These are phyloP conservation scores for Addax nasomaculatus DNA, from an alignment of 2,113 vertebrate species.

Conservation along the genomic window DNA sequence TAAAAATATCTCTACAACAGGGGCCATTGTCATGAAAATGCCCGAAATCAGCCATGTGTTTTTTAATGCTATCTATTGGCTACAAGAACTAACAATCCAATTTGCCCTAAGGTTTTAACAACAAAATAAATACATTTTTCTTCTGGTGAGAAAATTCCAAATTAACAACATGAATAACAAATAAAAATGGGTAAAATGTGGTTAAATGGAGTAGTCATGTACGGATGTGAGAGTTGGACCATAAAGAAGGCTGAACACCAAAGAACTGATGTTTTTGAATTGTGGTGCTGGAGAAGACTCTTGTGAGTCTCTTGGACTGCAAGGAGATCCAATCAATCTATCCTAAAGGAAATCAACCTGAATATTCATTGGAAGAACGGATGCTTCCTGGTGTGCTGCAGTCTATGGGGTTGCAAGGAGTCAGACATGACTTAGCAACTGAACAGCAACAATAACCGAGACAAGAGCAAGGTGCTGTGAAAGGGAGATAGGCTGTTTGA, in stretches of 20 bases:
- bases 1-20: background rate
- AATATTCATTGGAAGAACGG: background rate
- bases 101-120: background rate
- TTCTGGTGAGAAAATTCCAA: background rate
- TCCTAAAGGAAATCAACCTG: background rate
- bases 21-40: background rate
- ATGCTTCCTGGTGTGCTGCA: background rate
- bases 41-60: background rate
- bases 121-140: background rate
- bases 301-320: background rate
- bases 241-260: background rate
- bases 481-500: background rate
- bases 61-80: background rate
- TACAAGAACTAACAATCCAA: background rate
- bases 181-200: background rate
- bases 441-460: background rate
- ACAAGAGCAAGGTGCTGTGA: background rate
- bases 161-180: background rate
- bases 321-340: background rate
- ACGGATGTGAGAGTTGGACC: background rate
- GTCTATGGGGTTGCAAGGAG: background rate
- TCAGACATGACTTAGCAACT: background rate
- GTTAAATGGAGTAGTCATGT: background rate
- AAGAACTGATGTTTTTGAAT: background rate
- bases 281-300: background rate